Evolutionary conservation across 2,797 vertebrate species (phyloP), one percentile per base, ranked within the genome.

Genomic region (Gambelia wislizenii): DNA sequence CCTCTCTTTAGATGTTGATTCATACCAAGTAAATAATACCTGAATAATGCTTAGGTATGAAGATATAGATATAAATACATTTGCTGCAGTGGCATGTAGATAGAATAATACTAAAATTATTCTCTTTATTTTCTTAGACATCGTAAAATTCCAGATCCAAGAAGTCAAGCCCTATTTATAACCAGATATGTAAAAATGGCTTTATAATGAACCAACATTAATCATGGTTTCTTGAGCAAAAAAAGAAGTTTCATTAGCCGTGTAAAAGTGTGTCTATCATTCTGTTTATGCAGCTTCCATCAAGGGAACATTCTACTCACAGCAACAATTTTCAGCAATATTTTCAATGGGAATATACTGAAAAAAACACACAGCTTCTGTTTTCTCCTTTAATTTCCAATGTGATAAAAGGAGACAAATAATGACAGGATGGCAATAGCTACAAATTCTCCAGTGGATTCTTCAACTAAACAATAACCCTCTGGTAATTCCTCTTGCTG

Each of bases 321-420:
- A 74, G 18, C 81, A 79, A 84, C 49, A 69, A 16, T 90, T 85
- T 54, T 80, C 59, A 90, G 25, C 1, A 1, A 42, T 90, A 91
- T 92, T 92, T 93, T 49, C 89, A 92, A 76, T 61, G 64, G 81
- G 72, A 93, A 81, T 94, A 54, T 85, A 2, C 52, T 80, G 86
- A 79, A 4, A 85, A 67, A 89, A 91, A 92, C 88, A 88, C 54
- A 86, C 14, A 8, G 2, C 74, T 92, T 47, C 16, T 54, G 89
- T 89, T 89, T 86, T 22, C 67, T 47, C 47, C 30, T 20, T 54
- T 78, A 89, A 89, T 72, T 84, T 94, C 81, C 42, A 4, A 74
- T 22, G 54, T 42, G 30, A 90, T 81, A 90, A 89, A 89, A 90
- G 47, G n/a, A 91, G 79, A 80, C 30, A 91, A 93, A 92, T 44